A percentile compares a stretch with the other conserved stretches of the same genome.
These are phyloP conservation scores for Drosophila percnosoma DNA, from an alignment of 2,888 invertebrate species.

Conservation along the genomic window DNA sequence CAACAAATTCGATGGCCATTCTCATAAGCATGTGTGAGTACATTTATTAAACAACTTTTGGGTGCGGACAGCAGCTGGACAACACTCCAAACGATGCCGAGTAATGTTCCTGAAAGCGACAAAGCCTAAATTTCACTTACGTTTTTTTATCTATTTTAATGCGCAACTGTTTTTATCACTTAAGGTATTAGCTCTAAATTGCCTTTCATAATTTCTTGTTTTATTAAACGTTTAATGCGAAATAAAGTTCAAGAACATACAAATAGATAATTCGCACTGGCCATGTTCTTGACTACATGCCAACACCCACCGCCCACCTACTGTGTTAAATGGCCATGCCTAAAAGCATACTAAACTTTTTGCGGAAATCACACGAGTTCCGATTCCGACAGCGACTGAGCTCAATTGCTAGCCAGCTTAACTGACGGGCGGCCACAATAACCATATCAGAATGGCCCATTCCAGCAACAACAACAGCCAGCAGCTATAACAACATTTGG, in stretches of 20 bases:
- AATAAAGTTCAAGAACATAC: constrained; percentile 21
- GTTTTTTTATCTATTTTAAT: not conserved
- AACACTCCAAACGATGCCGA: constrained; percentile 6
- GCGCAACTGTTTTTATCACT: not conserved
- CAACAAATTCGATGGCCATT: constrained; percentile 47
- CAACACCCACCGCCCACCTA: not conserved
- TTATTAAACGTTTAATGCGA: constrained; percentile 1
- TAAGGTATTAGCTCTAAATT: not conserved
- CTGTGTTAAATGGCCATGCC: constrained; percentile 65
- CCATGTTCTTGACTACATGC: constrained; percentile 13
- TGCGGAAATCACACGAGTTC: constrained; percentile 79
- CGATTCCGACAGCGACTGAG: constrained; percentile 56
- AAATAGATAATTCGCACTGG: constrained; percentile 19
- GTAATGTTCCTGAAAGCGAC: constrained; percentile 34
- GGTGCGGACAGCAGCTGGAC: constrained; percentile 27
- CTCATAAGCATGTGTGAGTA: constrained; percentile 69
- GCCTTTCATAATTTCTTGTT: not conserved
- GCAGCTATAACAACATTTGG: constrained; percentile 31
- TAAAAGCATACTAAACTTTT: constrained; percentile 76
- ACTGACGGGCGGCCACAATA: constrained; percentile 35
- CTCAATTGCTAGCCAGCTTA: constrained; percentile 19
- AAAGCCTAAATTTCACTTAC: not conserved
- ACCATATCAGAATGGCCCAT: constrained; percentile 60
- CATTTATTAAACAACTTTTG: constrained; percentile 79
- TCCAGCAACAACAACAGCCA: constrained; percentile 27